phyloP scores from a whole-genome alignment of 2,113 vertebrate genomes.

The Struthio camelus region DNA sequence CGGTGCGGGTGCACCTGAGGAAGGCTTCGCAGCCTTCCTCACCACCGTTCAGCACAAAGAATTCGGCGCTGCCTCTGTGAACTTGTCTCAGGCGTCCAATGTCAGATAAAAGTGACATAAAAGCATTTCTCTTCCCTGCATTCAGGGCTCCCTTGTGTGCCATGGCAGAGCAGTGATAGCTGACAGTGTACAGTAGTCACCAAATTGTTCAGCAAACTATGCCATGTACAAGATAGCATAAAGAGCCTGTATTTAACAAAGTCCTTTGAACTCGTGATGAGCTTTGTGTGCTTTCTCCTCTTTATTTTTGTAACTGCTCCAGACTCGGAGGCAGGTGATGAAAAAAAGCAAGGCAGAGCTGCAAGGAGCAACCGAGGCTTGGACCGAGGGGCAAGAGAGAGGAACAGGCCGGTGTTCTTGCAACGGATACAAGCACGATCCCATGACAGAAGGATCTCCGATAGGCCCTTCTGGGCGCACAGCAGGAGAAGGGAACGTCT shows the following conservation, averaged over 20 bases:
- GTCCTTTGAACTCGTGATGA: conserved; percentile 49
- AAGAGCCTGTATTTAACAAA: neutral
- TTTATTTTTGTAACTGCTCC: conserved; percentile 10
- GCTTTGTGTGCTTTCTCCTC: neutral
- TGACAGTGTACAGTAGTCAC: conserved; percentile 8
- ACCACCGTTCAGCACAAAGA: neutral
- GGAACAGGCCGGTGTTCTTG: neutral
- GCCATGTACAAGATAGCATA: conserved; percentile 52
- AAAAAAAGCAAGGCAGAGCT: neutral
- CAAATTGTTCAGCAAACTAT: conserved; percentile 42
- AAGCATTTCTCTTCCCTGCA: neutral
- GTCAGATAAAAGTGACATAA: conserved; percentile 29
- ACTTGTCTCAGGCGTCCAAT: conserved; percentile 14
- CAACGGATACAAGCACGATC: rapidly evolving
- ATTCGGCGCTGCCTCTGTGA: neutral
- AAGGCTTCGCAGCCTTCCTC: neutral
- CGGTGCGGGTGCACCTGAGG: rapidly evolving
- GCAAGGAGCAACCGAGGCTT: neutral
- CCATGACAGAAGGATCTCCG: rapidly evolving
- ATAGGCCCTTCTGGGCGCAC: rapidly evolving
- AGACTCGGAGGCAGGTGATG: neutral
- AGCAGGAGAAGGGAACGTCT: neutral
- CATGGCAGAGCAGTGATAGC: neutral
- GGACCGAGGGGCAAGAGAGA: neutral
- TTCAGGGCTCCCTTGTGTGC: neutral